These are phyloP conservation scores for Chroicocephalus ridibundus DNA, from an alignment of 2,113 vertebrate species.

Conservation along the genomic window DNA sequence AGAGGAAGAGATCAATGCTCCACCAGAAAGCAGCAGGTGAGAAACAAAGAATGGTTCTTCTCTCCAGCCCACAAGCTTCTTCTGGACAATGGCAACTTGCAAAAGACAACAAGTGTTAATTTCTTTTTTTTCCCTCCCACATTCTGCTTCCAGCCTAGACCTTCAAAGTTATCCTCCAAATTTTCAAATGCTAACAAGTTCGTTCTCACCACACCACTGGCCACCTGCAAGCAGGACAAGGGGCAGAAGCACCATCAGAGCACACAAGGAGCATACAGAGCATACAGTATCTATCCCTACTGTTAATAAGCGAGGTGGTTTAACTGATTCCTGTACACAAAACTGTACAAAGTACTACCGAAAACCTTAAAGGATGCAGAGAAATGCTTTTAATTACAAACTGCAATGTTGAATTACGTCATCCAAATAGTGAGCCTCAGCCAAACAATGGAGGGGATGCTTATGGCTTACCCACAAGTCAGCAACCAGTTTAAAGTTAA, in stretches of 20 bases:
- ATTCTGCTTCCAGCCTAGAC: background rate
- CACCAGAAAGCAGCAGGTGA: background rate
- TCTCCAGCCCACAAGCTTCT: background rate
- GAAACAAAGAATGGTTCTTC: background rate
- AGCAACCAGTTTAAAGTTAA: background rate
- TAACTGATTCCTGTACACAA: rapidly evolving
- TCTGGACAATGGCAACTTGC: background rate
- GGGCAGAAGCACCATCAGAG: background rate
- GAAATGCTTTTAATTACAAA: slow-evolving; percentile 30
- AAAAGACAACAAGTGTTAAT: background rate
- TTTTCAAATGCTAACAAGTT: background rate
- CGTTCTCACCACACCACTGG: background rate
- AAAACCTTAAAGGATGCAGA: background rate
- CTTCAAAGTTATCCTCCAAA: background rate
- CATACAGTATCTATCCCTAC: background rate
- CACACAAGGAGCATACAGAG: background rate
- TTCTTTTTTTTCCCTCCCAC: background rate
- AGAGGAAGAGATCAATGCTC: background rate
- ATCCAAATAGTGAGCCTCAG: background rate
- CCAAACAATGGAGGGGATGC: slow-evolving; percentile 8
- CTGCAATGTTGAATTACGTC: background rate
- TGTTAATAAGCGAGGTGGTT: background rate
- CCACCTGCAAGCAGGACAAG: background rate
- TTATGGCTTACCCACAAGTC: background rate
- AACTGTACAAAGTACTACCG: background rate